Percentiles rank a stretch among this genome's conserved stretches.
Evolutionary conservation across 2,888 invertebrate genomes (phyloP).

Genomic region (Automeris io): DNA sequence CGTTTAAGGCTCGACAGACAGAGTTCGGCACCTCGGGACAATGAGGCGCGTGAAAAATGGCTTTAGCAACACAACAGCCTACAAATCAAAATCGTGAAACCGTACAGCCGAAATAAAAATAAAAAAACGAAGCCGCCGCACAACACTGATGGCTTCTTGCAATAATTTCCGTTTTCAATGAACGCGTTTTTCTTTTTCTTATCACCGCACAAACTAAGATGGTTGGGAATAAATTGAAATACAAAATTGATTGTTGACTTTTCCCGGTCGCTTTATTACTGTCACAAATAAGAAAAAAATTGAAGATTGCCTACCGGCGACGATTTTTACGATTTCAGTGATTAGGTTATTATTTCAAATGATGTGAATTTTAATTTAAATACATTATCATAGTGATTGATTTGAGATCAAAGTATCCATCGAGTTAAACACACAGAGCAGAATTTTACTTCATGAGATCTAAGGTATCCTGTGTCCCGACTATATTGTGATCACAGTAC

Average conservation of each 20-base stretch:
- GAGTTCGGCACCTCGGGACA: constrained; percentile 40
- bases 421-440: constrained; percentile 11
- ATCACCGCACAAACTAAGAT: constrained; percentile 74
- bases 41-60: constrained; percentile 64
- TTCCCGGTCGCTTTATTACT: constrained; percentile 75
- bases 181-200: constrained; percentile 74
- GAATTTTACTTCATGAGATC: too few relatives aligned
- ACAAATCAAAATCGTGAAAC: constrained; percentile 63
- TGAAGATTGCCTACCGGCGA: constrained; percentile 67
- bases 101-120: constrained; percentile 38
- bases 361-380: constrained; percentile 8
- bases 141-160: constrained; percentile 75
- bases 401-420: not conserved
- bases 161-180: constrained; percentile 78
- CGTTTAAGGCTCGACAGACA: constrained; percentile 36
- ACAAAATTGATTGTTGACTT: constrained; percentile 78
- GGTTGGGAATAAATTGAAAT: constrained; percentile 77
- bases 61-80: constrained; percentile 40
- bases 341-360: constrained; percentile 10
- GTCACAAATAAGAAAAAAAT: constrained; percentile 75
- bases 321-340: constrained; percentile 39
- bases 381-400: constrained; percentile 9
- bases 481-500: too few relatives aligned
- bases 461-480: too few relatives aligned
- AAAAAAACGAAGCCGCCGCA: constrained; percentile 55